Evolutionary conservation across 2,113 vertebrate species (phyloP).

Genomic region (Desmodus rotundus): DNA sequence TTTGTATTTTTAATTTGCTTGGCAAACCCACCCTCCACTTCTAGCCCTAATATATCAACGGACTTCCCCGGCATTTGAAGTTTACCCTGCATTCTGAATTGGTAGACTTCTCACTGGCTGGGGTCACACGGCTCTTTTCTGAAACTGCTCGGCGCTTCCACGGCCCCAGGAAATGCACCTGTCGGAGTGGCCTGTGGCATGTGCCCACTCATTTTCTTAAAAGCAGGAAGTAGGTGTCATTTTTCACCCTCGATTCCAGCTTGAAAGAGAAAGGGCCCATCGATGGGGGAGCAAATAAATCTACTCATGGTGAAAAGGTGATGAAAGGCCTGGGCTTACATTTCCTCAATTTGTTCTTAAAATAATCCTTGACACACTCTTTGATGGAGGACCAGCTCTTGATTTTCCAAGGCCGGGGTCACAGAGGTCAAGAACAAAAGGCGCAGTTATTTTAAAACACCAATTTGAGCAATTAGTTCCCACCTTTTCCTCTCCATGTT

Average conservation of each 20-base stretch:
- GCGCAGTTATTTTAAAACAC: slow-evolving; percentile 5
- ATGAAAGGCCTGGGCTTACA: slow-evolving; percentile 34
- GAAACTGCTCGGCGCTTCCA: background rate
- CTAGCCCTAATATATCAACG: background rate
- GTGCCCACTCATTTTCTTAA: slow-evolving; percentile 68
- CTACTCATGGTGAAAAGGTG: slow-evolving; percentile 43
- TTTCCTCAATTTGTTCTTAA: slow-evolving; percentile 63
- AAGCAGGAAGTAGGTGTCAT: slow-evolving; percentile 65
- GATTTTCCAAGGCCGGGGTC: slow-evolving; percentile 35
- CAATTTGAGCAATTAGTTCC: slow-evolving; percentile 34
- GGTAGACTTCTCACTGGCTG: background rate
- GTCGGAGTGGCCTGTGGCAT: background rate
- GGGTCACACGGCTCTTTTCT: background rate
- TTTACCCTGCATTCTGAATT: background rate
- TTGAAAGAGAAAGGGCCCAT: background rate
- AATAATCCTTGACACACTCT: slow-evolving; percentile 46
- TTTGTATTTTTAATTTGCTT: slow-evolving; percentile 47
- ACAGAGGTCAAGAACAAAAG: slow-evolving; percentile 37
- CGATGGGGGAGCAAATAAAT: slow-evolving; percentile 49
- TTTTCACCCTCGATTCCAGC: slow-evolving; percentile 62
- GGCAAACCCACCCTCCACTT: background rate
- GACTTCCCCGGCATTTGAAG: background rate
- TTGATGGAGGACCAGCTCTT: slow-evolving; percentile 36
- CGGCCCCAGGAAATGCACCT: slow-evolving; percentile 50
- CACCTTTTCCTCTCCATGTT: slow-evolving; percentile 16